Percentiles rank a stretch among this genome's conserved stretches.
phyloP scores from a whole-genome alignment of 2,888 invertebrate species.

The Heliconius sara region DNA sequence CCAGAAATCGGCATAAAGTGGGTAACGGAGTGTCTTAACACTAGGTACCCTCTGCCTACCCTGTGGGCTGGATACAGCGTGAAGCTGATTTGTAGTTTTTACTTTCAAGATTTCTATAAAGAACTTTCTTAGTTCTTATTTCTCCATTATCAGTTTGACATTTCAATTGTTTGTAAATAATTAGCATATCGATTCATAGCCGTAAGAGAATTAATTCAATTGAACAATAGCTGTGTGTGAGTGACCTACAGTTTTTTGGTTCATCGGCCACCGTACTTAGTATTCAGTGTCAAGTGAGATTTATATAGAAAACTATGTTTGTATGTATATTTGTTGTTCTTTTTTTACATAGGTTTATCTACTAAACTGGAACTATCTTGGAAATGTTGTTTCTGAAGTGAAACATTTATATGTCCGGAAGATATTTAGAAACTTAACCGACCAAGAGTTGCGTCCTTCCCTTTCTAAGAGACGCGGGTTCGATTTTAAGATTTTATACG shows the following conservation, averaged over 20 bases:
- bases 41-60: no score
- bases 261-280: neutral
- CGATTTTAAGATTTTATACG: neutral
- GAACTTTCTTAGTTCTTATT: conserved; percentile 19
- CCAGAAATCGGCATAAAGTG: no score
- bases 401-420: neutral
- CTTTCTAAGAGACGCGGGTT: neutral
- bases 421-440: neutral
- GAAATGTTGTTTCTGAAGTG: no score
- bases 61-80: no score
- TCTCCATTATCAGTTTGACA: neutral
- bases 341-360: neutral
- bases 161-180: conserved; percentile 9
- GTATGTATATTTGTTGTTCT: no score
- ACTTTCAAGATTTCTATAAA: neutral
- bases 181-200: conserved; percentile 8
- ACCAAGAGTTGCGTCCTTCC: neutral
- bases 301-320: neutral
- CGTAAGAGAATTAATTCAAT: neutral
- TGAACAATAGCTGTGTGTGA: conserved; percentile 22
- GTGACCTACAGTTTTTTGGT: conserved; percentile 10
- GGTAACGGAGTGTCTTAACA: no score
- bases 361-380: neutral
- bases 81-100: neutral
- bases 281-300: neutral